These are phyloP conservation scores for Eumaeus atala DNA, from an alignment of 1,140 invertebrate genomes.

Conservation along the genomic window DNA sequence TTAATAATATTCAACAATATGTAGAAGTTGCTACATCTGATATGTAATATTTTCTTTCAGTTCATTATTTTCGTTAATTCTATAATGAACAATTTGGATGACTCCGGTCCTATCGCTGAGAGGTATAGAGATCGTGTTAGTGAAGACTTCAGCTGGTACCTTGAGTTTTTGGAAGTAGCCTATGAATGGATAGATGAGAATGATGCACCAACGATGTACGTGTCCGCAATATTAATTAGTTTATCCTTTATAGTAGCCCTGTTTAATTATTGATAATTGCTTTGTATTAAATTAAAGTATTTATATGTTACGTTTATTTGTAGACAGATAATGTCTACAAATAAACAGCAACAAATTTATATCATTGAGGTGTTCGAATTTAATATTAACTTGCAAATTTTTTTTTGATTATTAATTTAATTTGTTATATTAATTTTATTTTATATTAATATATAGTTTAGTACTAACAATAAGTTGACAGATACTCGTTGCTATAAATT, in stretches of 20 bases:
- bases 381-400: background rate
- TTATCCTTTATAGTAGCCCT: conserved; percentile 38
- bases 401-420: background rate
- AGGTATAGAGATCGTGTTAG: conserved; percentile 21
- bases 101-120: conserved; percentile 33
- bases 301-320: background rate
- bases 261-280: conserved; percentile 38
- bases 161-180: conserved; percentile 25
- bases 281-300: conserved; percentile 11
- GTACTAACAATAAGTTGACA: background rate
- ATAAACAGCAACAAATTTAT: too few species aligned
- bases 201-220: conserved; percentile 40
- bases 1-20: background rate
- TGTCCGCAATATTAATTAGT: conserved; percentile 38
- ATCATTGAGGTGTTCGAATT: conserved; percentile 10
- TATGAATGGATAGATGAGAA: conserved; percentile 65
- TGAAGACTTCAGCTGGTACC: conserved; percentile 37
- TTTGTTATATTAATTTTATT: conserved; percentile 1
- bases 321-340: background rate
- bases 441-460: background rate
- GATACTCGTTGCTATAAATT: conserved; percentile 24
- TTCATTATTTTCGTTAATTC: conserved; percentile 43
- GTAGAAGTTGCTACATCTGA: background rate
- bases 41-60: conserved; percentile 33
- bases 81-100: conserved; percentile 35